phyloP scores from a whole-genome alignment of 2,113 vertebrate species.

The Clarias batrachus region DNA sequence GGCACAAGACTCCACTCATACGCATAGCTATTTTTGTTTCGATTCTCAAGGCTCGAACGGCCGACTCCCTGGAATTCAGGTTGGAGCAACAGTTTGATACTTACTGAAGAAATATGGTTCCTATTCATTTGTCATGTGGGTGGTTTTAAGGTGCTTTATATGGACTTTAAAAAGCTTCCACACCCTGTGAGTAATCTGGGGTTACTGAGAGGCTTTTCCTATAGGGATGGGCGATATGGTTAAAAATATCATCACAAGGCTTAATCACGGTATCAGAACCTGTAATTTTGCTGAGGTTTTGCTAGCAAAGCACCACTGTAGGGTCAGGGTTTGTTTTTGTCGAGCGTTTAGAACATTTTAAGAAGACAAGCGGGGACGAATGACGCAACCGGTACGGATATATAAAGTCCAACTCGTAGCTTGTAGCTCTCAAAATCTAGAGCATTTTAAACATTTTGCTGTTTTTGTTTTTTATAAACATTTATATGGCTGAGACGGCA shows the following conservation, averaged over 20 bases:
- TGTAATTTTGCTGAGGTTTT: conserved; percentile 6
- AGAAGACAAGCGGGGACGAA: neutral
- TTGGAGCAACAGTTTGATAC: neutral
- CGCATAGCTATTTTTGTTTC: conserved; percentile 42
- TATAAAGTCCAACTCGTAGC: too few species aligned
- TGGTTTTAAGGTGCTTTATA: conserved; percentile 4
- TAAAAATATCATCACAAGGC: neutral
- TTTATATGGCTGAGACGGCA: too few species aligned
- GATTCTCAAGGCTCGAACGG: neutral
- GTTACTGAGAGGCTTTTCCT: conserved; percentile 23
- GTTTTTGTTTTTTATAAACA: too few species aligned
- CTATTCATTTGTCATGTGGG: conserved; percentile 33
- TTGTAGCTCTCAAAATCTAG: too few species aligned
- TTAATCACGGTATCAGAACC: too few species aligned
- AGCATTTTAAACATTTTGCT: too few species aligned
- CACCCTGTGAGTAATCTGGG: conserved; percentile 21
- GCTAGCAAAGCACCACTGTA: neutral
- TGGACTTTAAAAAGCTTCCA: conserved; percentile 7
- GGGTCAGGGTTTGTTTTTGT: neutral
- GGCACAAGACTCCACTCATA: neutral
- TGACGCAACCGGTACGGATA: neutral
- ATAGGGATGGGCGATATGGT: neutral
- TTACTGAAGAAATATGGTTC: neutral
- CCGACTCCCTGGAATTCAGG: conserved; percentile 32
- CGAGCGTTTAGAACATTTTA: neutral